A percentile compares a stretch with the other conserved stretches of the same genome.
These are phyloP conservation scores for Tuberolachnus salignus DNA, from an alignment of 2,888 invertebrate species.

Conservation along the genomic window DNA sequence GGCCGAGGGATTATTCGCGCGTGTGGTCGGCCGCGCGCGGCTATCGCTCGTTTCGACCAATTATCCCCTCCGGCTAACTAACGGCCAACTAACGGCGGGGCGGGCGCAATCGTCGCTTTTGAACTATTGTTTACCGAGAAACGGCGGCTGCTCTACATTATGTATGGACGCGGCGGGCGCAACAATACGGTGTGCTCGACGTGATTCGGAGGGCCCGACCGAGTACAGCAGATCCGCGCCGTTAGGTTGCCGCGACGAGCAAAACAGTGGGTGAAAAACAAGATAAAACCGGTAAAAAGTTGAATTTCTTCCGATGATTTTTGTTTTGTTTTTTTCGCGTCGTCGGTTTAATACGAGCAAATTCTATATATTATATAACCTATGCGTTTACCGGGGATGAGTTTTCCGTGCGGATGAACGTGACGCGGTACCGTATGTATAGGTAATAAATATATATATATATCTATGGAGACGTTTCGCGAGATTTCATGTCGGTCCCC, in stretches of 20 bases:
- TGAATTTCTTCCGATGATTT: too few relatives aligned
- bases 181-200: too few relatives aligned
- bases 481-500: neutral
- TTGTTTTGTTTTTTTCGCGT: neutral
- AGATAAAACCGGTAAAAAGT: too few relatives aligned
- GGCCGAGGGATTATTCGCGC: conserved; percentile 50
- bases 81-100: neutral
- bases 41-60: conserved; percentile 46
- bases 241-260: too few relatives aligned
- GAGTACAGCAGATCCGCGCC: too few relatives aligned
- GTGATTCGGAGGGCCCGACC: too few relatives aligned
- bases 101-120: conserved; percentile 48
- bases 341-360: conserved; percentile 7
- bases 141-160: too few relatives aligned
- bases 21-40: conserved; percentile 31
- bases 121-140: conserved; percentile 49
- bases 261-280: too few relatives aligned
- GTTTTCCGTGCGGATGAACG: conserved; percentile 42
- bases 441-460: neutral
- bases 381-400: neutral
- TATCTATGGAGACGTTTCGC: conserved; percentile 8
- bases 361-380: neutral
- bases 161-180: too few relatives aligned
- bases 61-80: conserved; percentile 47
- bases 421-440: neutral